phyloP scores from a whole-genome alignment of 2,113 vertebrate species.

The Nansenia antarctica region DNA sequence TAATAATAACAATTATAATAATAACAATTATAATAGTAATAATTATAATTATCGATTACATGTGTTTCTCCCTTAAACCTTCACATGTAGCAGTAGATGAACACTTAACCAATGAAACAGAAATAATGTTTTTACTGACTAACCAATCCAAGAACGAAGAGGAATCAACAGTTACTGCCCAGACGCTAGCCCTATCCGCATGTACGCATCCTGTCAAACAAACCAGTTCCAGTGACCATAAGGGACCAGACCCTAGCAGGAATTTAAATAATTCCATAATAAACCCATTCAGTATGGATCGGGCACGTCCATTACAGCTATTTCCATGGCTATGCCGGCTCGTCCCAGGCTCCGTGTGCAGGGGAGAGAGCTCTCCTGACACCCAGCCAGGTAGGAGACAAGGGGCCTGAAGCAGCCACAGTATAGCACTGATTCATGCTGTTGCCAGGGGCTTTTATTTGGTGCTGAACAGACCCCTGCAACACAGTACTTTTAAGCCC shows the following conservation, averaged over 20 bases:
- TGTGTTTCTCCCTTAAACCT: too few relatives aligned
- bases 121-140: too few relatives aligned
- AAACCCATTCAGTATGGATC: conserved; percentile 3
- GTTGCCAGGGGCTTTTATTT: conserved; percentile 2
- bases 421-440: conserved; percentile 32
- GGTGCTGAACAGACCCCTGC: conserved; percentile 52
- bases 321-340: background rate
- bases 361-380: background rate
- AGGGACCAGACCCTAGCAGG: background rate
- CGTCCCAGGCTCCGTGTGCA: conserved; percentile 4
- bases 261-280: background rate
- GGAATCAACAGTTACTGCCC: too few relatives aligned
- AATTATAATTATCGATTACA: too few relatives aligned
- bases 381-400: conserved; percentile 12
- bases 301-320: conserved; percentile 28
- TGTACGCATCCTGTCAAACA: too few relatives aligned
- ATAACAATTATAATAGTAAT: too few relatives aligned
- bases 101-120: too few relatives aligned
- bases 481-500: conserved; percentile 60
- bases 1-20: too few relatives aligned
- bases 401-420: conserved; percentile 42
- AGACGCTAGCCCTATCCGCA: too few relatives aligned
- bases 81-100: too few relatives aligned
- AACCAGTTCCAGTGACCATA: too few relatives aligned
- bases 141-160: too few relatives aligned